Evolutionary conservation across 2,797 vertebrate species (phyloP).

Genomic region (Acridotheres tristis): DNA sequence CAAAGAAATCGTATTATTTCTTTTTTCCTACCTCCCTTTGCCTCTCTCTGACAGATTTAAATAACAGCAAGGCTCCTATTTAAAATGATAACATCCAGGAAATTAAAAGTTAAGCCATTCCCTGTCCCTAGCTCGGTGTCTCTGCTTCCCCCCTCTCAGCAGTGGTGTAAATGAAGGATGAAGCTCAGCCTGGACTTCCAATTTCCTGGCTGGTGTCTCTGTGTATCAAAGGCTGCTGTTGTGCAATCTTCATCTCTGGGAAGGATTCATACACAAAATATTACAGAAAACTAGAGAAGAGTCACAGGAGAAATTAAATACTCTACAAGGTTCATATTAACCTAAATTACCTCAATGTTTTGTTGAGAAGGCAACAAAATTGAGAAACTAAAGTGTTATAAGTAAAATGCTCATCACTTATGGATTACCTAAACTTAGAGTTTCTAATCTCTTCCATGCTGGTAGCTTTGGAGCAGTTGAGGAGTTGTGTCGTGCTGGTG

Average conservation of each 20-base stretch:
- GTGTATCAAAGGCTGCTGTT: neutral
- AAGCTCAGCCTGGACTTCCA: slow-evolving; percentile 10
- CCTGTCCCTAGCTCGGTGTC: neutral
- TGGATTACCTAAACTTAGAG: neutral
- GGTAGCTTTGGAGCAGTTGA: neutral
- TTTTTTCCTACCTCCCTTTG: neutral
- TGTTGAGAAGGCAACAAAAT: neutral
- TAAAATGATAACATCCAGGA: slow-evolving; percentile 53
- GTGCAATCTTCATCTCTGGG: neutral
- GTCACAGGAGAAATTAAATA: slow-evolving; percentile 4
- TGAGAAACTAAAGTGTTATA: neutral
- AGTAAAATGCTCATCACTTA: neutral
- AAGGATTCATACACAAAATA: neutral
- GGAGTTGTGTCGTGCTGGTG: neutral
- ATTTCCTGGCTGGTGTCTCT: slow-evolving; percentile 45
- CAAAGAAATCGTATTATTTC: neutral
- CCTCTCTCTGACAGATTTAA: slow-evolving; percentile 45
- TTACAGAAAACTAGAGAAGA: neutral
- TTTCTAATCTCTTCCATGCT: neutral
- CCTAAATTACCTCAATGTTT: neutral
- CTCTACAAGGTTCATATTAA: neutral
- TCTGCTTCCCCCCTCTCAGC: neutral
- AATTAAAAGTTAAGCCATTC: slow-evolving; percentile 60
- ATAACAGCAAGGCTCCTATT: slow-evolving; percentile 34
- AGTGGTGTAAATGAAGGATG: neutral